Conservation (phyloP, 2,888 invertebrate genomes). For the Willowsia nigromaculata region DNA sequence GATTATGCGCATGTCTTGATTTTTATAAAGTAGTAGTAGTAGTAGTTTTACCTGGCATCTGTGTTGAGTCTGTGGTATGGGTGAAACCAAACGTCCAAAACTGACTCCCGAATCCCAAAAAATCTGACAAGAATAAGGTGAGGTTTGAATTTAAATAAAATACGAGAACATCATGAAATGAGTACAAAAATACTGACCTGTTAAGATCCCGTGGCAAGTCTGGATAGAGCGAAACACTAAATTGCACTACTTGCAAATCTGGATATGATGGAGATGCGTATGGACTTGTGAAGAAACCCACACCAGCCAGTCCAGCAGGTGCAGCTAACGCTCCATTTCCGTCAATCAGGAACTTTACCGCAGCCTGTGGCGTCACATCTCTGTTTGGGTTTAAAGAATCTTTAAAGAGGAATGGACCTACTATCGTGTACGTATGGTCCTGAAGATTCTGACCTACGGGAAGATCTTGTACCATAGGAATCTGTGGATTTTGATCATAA, state of each 20-base stretch:
- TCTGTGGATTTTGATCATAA: too few relatives aligned
- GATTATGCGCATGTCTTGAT: too few relatives aligned
- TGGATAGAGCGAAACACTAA: background rate
- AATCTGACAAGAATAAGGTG: too few relatives aligned
- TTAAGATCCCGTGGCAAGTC: background rate
- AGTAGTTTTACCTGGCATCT: too few relatives aligned
- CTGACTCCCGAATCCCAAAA: background rate
- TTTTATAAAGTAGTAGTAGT: too few relatives aligned
- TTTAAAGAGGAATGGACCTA: slow-evolving; percentile 43
- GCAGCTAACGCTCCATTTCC: slow-evolving; percentile 46
- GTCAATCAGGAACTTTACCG: background rate
- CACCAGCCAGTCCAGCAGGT: slow-evolving; percentile 46
- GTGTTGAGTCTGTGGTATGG: background rate
- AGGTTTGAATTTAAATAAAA: too few relatives aligned
- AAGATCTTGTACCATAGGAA: slow-evolving; percentile 55
- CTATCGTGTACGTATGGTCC: slow-evolving; percentile 49
- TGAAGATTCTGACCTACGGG: slow-evolving; percentile 68
- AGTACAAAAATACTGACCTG: too few relatives aligned
- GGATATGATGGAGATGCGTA: background rate
- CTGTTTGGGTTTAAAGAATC: slow-evolving; percentile 50
- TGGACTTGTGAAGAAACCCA: slow-evolving; percentile 36
- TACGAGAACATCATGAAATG: too few relatives aligned
- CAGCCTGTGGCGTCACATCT: slow-evolving; percentile 22
- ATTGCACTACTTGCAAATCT: background rate
- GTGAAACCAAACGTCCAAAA: background rate